phyloP scores from a whole-genome alignment of 2,797 vertebrate species.

The Aphelocoma californica region DNA sequence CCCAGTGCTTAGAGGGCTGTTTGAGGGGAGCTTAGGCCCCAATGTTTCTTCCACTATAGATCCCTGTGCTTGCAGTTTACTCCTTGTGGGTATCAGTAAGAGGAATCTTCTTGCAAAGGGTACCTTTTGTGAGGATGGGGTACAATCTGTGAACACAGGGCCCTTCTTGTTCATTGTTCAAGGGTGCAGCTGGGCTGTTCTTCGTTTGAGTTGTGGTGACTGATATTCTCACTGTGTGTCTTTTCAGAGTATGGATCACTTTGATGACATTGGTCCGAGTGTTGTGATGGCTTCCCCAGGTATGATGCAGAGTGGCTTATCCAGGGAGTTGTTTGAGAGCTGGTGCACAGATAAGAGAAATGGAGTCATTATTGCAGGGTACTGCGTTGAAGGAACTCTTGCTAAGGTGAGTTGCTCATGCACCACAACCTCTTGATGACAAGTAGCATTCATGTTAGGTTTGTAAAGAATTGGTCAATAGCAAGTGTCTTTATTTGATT shows the following conservation, averaged over 20 bases:
- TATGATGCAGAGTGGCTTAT: conserved; percentile 98
- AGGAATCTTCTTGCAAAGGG: neutral
- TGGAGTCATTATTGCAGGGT: conserved; percentile 95
- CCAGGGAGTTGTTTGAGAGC: conserved; percentile 95
- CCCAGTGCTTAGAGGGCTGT: neutral
- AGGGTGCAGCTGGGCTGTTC: neutral
- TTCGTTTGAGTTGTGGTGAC: neutral
- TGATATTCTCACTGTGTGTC: neutral
- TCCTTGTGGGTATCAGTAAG: neutral
- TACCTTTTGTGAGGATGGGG: neutral
- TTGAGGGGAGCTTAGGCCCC: neutral
- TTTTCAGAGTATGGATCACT: conserved; percentile 95
- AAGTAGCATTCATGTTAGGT: neutral
- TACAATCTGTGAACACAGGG: neutral
- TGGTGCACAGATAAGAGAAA: conserved; percentile 99
- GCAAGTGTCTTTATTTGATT: neutral
- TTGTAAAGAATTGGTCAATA: neutral
- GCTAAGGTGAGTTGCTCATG: conserved; percentile 84
- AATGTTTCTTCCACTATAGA: neutral
- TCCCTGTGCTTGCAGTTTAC: neutral
- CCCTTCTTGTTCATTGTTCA: rapidly evolving
- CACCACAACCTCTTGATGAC: neutral
- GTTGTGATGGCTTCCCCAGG: conserved; percentile 97
- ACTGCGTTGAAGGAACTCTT: conserved; percentile 94
- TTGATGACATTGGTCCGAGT: conserved; percentile 95